Conservation (phyloP, 2,888 invertebrate genomes). For the Hemithea aestivaria region DNA sequence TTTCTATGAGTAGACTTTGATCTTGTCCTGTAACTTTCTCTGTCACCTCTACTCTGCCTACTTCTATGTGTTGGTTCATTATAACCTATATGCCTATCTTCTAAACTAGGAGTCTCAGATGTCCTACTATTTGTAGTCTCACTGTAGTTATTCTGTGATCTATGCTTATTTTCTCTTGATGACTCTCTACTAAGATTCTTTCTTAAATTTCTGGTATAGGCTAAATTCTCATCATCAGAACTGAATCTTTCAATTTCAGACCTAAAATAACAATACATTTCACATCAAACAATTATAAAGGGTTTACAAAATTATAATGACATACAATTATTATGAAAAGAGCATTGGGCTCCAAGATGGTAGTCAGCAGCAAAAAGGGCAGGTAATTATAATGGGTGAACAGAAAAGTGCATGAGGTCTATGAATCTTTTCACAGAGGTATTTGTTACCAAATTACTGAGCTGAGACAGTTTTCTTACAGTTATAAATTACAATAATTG, state of each 20-base stretch:
- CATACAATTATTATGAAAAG: no score
- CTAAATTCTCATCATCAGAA: conserved; percentile 50
- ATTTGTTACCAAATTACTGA: no score
- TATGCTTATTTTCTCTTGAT: conserved; percentile 25
- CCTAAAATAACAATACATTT: conserved; percentile 24
- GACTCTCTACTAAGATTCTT: conserved; percentile 9
- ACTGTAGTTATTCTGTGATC: conserved; percentile 13
- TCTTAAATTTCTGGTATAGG: conserved; percentile 21
- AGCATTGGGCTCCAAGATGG: no score
- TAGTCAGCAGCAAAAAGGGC: no score
- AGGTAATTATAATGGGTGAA: no score
- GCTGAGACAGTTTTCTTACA: not conserved
- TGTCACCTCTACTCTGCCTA: conserved; percentile 31
- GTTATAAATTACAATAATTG: not conserved
- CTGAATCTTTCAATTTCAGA: conserved; percentile 34
- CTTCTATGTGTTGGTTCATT: conserved; percentile 29
- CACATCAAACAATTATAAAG: no score
- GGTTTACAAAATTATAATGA: no score
- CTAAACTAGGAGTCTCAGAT: conserved; percentile 30
- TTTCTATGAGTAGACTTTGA: conserved; percentile 36
- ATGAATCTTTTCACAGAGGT: no score
- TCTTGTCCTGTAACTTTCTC: conserved; percentile 32
- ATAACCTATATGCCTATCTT: conserved; percentile 32
- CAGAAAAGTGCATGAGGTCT: no score
- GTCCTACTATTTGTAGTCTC: conserved; percentile 31